Base-by-base conservation (phyloP, 2,888 invertebrate species). In the Leptarthrus brevirostris region DNA sequence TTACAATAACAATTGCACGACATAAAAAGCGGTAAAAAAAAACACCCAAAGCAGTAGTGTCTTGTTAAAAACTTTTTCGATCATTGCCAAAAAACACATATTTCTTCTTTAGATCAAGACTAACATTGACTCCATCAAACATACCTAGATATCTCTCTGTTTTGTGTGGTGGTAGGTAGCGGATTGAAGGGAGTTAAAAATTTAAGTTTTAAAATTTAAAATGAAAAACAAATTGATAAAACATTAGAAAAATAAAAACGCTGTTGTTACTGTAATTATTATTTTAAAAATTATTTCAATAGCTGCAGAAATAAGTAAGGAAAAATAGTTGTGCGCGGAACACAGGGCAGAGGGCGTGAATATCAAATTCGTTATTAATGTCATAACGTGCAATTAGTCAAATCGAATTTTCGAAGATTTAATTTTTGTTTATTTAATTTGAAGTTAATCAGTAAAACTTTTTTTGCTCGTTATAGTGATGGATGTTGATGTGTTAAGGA, bases 141-240 rank as follows among this genome's bases (percentile, higher is more conserved):
- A 77, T 78, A 78, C 78, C 78, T 78, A 78, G 74, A 78, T 76
- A 74, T 78, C 77, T 77, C 78, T 77, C 78, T 78, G 76, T 77
- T 74, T 71, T 54, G 71, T 71, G 71, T 71, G 53, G 53, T 40
- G 34, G 53, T 66, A 66, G 49, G 66, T 66, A 26, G 66, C 47
- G 36, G 54, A 40, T 40, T 22, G 54, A 18, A 54, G 22, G 53
- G 36, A 34, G 53, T 53, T 71, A 54, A 53, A 54, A 36, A 49
- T 53, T 53, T 71, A 53, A n/a, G n/a, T n/a, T n/a, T n/a, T n/a
- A n/a, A n/a, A n/a, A n/a, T 71, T 53, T 54, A 40, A 58, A 58
- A 53, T 12, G 10, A 52, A 72, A 49, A 47, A 47, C 53, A 53
- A 47, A 24, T 54, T 26, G 22, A 44, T 72, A 56, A 56, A 56